Base-by-base conservation (phyloP, 2,113 vertebrate genomes). In the Arvicanthis niloticus region DNA sequence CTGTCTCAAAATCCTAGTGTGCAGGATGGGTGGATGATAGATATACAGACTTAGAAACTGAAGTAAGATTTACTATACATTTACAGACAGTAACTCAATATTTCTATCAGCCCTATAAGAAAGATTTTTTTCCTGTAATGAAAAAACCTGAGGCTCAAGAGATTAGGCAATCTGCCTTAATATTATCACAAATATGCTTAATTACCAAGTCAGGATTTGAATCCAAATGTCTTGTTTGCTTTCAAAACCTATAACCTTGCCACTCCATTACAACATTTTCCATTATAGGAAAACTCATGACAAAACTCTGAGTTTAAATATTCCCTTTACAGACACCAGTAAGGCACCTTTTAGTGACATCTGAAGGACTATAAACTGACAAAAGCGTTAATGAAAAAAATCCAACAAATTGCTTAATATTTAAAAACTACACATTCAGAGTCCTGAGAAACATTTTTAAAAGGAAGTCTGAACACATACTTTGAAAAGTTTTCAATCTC, bases 221-320 rank as follows among this genome's bases (percentile, higher is more conserved):
- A 89, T 45, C 7, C 29, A 87, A 87, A 94, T 67, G 40, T 45
- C 93, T n/a, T 81, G 90, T 68, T 92, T 75, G 16, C 48, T 67
- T 67, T 86, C 42, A 94, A 97, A 96, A 91, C 80, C 37, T 77
- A 62, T 48, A 76, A 88, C 82, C 48, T 97, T 88, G n/a, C 86
- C 72, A 92, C 31, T 88, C 34, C 7, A 45, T 68, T 56, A 76
- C 40, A 81, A 31, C 89, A 51, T 34, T 53, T 53, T 80, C 53
- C 88, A 67, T 26, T 31, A 94, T 65, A 53, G 31, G 7, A 68
- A 31, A 95, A 91, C 91, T 53, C 68, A 62, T 1, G 0, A 68
- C 26, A 62, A 86, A 31, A 65, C 13, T 84, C 10, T 70, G 67
- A 88, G 12, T 19, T 7, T 60, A 82, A 82, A 81, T 62, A 95